phyloP scores from a whole-genome alignment of 2,113 vertebrate genomes.

The Odocoileus hemionus region DNA sequence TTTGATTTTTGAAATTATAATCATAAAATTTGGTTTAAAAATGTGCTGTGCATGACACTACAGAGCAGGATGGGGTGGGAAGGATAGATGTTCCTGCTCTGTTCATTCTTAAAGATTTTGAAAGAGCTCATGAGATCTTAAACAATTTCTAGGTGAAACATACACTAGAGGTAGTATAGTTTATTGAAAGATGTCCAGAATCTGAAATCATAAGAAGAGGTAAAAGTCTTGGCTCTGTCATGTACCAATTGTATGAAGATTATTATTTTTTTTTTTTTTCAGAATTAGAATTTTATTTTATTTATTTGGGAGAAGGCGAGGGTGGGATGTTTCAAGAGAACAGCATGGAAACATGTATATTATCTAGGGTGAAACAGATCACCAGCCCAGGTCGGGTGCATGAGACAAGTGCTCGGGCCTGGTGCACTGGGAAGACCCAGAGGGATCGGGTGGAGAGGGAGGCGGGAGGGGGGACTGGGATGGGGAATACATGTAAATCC shows the following conservation, averaged over 20 bases:
- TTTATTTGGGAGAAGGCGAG: too few species aligned
- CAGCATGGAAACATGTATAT: too few species aligned
- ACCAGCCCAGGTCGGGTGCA: too few species aligned
- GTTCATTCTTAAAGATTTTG: not conserved
- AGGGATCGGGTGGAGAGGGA: too few species aligned
- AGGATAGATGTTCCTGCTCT: not conserved
- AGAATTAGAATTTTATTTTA: too few species aligned
- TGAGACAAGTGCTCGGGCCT: too few species aligned
- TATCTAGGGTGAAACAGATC: too few species aligned
- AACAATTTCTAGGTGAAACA: not conserved
- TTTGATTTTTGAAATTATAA: not conserved
- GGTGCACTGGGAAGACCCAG: too few species aligned
- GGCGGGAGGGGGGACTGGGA: too few species aligned
- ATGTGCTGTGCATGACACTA: not conserved
- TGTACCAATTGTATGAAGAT: not conserved
- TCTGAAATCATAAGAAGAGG: not conserved
- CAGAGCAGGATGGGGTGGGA: not conserved
- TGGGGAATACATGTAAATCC: too few species aligned
- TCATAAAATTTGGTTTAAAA: not conserved
- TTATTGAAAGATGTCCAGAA: not conserved
- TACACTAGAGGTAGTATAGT: rapidly evolving
- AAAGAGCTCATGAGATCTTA: not conserved
- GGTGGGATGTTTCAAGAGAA: too few species aligned
- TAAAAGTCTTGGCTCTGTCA: not conserved
- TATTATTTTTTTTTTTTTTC: too few species aligned